These are phyloP conservation scores for Clarias batrachus DNA, from an alignment of 2,113 vertebrate species.

Conservation along the genomic window DNA sequence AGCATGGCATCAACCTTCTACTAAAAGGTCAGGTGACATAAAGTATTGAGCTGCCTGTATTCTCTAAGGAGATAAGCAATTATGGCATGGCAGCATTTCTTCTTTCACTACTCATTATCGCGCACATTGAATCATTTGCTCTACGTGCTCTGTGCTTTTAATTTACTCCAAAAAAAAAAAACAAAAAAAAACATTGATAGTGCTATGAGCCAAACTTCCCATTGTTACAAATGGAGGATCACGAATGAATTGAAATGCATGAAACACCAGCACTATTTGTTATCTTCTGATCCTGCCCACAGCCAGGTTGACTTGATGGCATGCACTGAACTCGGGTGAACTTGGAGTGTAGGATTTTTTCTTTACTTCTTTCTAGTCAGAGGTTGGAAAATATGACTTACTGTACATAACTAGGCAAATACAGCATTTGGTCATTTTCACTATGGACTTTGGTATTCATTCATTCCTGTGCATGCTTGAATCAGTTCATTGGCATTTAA, in stretches of 20 bases:
- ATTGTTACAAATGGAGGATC: neutral
- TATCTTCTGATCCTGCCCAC: neutral
- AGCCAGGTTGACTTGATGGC: neutral
- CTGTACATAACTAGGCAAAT: neutral
- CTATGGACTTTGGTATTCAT: neutral
- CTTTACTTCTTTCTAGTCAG: neutral
- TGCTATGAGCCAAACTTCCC: neutral
- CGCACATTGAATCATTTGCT: neutral
- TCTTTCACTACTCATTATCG: slow-evolving; percentile 19
- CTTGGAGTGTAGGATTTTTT: neutral
- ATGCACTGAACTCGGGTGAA: neutral
- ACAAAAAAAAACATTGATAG: neutral
- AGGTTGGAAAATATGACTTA: neutral
- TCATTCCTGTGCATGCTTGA: neutral
- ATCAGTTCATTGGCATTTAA: neutral
- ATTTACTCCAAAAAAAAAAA: too few species aligned
- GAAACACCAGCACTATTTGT: neutral
- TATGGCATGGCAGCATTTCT: neutral
- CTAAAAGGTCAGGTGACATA: slow-evolving; percentile 66
- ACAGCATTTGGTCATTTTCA: neutral
- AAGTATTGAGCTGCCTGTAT: slow-evolving; percentile 32
- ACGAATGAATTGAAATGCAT: neutral
- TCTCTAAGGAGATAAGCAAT: slow-evolving; percentile 22
- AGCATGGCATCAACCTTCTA: slow-evolving; percentile 33
- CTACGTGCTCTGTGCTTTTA: neutral